These are phyloP conservation scores for Sandelia bainsii DNA, from an alignment of 2,797 vertebrate genomes.

Conservation along the genomic window DNA sequence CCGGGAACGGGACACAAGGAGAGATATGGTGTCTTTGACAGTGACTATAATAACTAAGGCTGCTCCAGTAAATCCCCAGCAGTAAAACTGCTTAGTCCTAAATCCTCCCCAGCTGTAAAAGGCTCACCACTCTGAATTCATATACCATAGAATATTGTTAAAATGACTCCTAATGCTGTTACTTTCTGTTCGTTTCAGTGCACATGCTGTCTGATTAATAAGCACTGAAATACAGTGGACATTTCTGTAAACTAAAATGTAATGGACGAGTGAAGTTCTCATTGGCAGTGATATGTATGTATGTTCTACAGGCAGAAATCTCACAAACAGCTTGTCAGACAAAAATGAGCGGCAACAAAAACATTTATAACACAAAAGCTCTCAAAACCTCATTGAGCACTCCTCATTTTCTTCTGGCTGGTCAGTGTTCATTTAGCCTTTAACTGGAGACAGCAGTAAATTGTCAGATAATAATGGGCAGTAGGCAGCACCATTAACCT, in stretches of 20 bases:
- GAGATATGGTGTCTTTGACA: constrained; percentile 27
- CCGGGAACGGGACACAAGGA: constrained; percentile 16
- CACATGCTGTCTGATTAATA: neutral
- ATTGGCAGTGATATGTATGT: neutral
- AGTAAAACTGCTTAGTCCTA: constrained; percentile 51
- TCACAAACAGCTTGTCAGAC: constrained; percentile 1
- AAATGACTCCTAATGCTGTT: neutral
- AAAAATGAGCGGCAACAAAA: constrained; percentile 5
- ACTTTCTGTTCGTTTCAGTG: constrained; percentile 5
- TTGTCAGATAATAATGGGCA: constrained; percentile 3
- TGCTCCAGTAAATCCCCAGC: constrained; percentile 49
- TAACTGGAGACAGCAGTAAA: neutral
- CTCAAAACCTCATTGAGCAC: neutral
- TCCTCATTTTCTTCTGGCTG: constrained; percentile 23
- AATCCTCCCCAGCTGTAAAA: constrained; percentile 36
- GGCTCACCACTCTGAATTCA: constrained; percentile 8
- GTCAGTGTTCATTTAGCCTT: neutral
- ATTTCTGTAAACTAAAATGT: constrained; percentile 1
- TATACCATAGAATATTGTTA: neutral
- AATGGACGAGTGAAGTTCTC: neutral
- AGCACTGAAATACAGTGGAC: neutral
- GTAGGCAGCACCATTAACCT: neutral
- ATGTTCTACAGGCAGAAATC: neutral
- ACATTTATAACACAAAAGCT: neutral
- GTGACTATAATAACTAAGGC: constrained; percentile 45